Percentiles rank a stretch among this genome's conserved stretches.
Conservation (phyloP, 1,140 invertebrate species). For the Helicorthomorpha holstii region DNA sequence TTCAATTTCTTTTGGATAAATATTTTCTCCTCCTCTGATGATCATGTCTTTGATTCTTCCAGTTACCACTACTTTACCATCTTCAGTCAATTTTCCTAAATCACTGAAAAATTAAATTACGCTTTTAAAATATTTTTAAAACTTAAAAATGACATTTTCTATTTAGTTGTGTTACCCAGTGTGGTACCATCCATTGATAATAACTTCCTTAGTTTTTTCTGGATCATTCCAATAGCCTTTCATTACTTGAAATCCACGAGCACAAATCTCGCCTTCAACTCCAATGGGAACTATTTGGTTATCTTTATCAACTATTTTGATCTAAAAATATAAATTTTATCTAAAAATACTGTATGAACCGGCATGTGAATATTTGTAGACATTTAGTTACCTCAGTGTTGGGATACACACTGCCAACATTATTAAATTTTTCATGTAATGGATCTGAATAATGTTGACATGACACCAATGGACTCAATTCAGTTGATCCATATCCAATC, state of each 20-base stretch:
- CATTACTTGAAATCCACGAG: slow-evolving; percentile 67
- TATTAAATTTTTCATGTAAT: slow-evolving; percentile 42
- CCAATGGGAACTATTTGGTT: slow-evolving; percentile 54
- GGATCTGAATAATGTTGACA: slow-evolving; percentile 45
- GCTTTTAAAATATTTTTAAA: too few species aligned
- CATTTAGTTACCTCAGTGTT: slow-evolving; percentile 72
- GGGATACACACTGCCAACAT: slow-evolving; percentile 58
- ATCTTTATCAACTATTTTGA: slow-evolving; percentile 53
- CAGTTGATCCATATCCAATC: slow-evolving; percentile 56
- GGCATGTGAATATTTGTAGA: too few species aligned
- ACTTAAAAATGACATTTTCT: too few species aligned
- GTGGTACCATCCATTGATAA: slow-evolving; percentile 65
- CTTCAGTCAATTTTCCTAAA: too few species aligned
- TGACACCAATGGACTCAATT: slow-evolving; percentile 54
- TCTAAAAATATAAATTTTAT: too few species aligned
- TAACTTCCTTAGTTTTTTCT: slow-evolving; percentile 53
- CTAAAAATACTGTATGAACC: too few species aligned
- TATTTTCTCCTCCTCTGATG: too few species aligned
- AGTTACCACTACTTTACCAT: too few species aligned
- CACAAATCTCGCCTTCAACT: slow-evolving; percentile 58
- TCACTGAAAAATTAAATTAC: too few species aligned
- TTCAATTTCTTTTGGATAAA: too few species aligned
- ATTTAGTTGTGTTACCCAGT: too few species aligned
- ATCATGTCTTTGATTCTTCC: too few species aligned
- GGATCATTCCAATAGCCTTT: slow-evolving; percentile 67